Base-by-base conservation (phyloP, 2,797 vertebrate genomes). In the Coregonus suidteri region DNA sequence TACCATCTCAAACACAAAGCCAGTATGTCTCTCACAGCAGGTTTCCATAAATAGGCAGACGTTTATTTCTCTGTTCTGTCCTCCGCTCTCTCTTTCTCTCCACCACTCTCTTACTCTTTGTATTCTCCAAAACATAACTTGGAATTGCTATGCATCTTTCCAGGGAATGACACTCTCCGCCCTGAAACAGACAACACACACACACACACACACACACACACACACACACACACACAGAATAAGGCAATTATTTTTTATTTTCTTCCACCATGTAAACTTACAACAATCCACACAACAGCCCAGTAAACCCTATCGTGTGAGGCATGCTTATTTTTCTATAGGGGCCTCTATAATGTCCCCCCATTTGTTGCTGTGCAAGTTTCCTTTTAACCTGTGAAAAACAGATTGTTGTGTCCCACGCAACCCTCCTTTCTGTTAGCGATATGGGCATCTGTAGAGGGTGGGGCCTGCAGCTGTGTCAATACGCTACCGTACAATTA, bases 381-480 rank as follows among this genome's bases (percentile, higher is more conserved):
- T 90, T 89, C 88, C 84, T 91, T 92, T 92, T 82, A 86, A 86
- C 83, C 84, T 89, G 84, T 83, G 83, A 81, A 89, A 92, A 89
- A 91, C 88, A 91, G 88, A 92, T 90, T 91, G 87, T 66, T 62
- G 75, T 86, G 73, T 90, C 86, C 64, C 81, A 89, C 86, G 85
- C 78, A 20, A 88, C 76, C 76, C 41, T 79, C 85, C 85, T 88
- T 88, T 91, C 87, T 90, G 81, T 71, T 69, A 84, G 82, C 77
- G 1, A 85, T 85, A 87, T 85, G 83, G 86, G 86, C 84, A 78
- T 82, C 54, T 75, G 74, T 80, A 85, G 87, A 78, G 75, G 92
- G 92, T 91, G 88, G 90, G 90, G 90, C 88, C 78, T 77, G 89
- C 93, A 95, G 93, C 94, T 95, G 93, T 93, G 93, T 94, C 93